Conservation (phyloP, 2,888 invertebrate genomes). For the Cordilura impudica region DNA sequence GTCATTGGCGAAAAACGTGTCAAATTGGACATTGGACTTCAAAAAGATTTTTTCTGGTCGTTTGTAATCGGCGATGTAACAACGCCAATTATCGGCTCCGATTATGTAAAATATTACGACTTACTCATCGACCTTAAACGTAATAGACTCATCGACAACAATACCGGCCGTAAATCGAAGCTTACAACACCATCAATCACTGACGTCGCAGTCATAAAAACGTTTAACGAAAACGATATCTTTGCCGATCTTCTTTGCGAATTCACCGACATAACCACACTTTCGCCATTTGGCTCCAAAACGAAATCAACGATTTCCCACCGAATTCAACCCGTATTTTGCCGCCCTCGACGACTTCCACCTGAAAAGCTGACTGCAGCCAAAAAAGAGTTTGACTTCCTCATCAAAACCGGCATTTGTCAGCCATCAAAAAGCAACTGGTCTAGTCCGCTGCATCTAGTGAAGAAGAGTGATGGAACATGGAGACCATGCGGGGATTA, state of each 20-base stretch:
- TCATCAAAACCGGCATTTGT: constrained; percentile 39
- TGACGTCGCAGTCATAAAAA: too few relatives aligned
- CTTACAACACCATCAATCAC: not conserved
- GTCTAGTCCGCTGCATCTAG: too few relatives aligned
- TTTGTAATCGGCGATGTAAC: too few relatives aligned
- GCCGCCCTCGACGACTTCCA: not conserved
- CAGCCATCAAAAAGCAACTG: too few relatives aligned
- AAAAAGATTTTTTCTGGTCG: not conserved
- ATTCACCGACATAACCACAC: too few relatives aligned
- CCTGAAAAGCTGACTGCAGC: constrained; percentile 19
- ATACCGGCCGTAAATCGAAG: not conserved
- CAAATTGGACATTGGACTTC: not conserved
- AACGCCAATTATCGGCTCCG: not conserved
- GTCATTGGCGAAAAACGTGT: too few relatives aligned
- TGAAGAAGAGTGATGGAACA: too few relatives aligned
- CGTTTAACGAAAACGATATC: too few relatives aligned
- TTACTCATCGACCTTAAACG: too few relatives aligned
- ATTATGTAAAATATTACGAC: too few relatives aligned
- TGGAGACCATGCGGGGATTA: too few relatives aligned
- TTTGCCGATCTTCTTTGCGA: not conserved
- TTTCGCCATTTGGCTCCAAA: constrained; percentile 4
- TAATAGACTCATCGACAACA: not conserved
- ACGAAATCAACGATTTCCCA: constrained; percentile 26
- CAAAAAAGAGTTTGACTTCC: too few relatives aligned
- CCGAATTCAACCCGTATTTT: constrained; percentile 23